Evolutionary conservation across 2,797 vertebrate species (phyloP).

Genomic region (Salmo trutta): DNA sequence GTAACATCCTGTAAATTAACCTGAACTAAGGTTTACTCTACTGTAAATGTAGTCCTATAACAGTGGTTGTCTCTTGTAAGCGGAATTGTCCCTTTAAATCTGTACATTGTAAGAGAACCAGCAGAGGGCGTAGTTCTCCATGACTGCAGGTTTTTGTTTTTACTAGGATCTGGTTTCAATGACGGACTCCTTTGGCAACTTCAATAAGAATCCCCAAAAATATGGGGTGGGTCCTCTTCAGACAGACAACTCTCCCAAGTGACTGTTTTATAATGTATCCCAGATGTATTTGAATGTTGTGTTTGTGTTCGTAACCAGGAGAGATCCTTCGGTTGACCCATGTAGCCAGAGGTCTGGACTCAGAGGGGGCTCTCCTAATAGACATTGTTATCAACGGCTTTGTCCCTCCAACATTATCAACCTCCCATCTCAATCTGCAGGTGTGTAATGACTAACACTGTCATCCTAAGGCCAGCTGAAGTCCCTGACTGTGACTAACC

Average conservation of each 20-base stretch:
- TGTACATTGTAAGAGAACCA: slow-evolving; percentile 39
- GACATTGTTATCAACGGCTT: slow-evolving; percentile 84
- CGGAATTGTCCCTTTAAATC: no score
- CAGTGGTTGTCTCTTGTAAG: not conserved
- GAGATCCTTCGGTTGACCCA: slow-evolving; percentile 88
- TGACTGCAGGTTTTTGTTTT: not conserved
- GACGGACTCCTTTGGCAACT: no score
- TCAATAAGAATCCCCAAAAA: no score
- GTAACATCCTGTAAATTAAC: not conserved
- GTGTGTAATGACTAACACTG: slow-evolving; percentile 55
- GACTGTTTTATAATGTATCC: not conserved
- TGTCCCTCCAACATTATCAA: slow-evolving; percentile 74
- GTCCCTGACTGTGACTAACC: not conserved
- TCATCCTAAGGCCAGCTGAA: not conserved
- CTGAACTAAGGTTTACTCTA: not conserved
- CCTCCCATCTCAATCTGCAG: slow-evolving; percentile 76
- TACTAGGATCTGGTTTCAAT: no score
- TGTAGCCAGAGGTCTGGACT: slow-evolving; percentile 78
- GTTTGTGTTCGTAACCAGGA: slow-evolving; percentile 68
- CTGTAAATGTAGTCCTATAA: not conserved
- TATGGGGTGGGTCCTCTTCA: no score
- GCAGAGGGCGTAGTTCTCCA: slow-evolving; percentile 53
- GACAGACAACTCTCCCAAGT: no score
- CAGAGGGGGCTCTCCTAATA: slow-evolving; percentile 78
- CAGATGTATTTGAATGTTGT: not conserved